Percentiles rank a stretch among this genome's conserved stretches.
Conservation (phyloP, 2,888 invertebrate genomes). For the Fragum sueziense region DNA sequence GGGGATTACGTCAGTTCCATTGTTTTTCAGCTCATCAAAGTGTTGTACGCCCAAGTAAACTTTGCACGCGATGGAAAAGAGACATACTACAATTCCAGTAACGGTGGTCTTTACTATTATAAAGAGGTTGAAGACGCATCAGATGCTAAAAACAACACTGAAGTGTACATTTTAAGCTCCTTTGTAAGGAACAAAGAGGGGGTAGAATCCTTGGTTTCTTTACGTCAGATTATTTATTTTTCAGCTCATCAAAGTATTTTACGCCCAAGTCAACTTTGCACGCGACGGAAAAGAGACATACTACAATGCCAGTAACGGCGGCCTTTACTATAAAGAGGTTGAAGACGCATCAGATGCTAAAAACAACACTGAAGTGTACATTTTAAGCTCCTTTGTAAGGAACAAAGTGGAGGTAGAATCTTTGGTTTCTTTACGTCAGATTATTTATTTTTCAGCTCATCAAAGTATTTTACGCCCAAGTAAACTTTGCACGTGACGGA, state of each 20-base stretch:
- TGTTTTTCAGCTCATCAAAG: slow-evolving; percentile 70
- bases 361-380: background rate
- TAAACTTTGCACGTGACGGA: slow-evolving; percentile 63
- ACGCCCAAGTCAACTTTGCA: slow-evolving; percentile 44
- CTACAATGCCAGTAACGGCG: slow-evolving; percentile 20
- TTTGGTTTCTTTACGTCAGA: no score
- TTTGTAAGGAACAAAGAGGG: no score
- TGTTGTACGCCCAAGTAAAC: slow-evolving; percentile 70
- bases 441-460: background rate
- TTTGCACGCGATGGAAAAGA: slow-evolving; percentile 62
- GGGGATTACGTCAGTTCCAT: no score
- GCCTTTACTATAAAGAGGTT: slow-evolving; percentile 30
- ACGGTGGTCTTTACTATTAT: slow-evolving; percentile 40
- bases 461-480: background rate
- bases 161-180: no score
- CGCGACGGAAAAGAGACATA: slow-evolving; percentile 60
- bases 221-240: no score
- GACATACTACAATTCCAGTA: slow-evolving; percentile 27
- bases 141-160: slow-evolving; percentile 1
- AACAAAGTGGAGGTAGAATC: no score
- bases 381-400: no score
- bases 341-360: background rate
- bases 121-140: background rate
- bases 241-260: background rate
- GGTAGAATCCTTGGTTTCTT: no score